phyloP scores from a whole-genome alignment of 2,113 vertebrate genomes.

The Craseonycteris thonglongyai region DNA sequence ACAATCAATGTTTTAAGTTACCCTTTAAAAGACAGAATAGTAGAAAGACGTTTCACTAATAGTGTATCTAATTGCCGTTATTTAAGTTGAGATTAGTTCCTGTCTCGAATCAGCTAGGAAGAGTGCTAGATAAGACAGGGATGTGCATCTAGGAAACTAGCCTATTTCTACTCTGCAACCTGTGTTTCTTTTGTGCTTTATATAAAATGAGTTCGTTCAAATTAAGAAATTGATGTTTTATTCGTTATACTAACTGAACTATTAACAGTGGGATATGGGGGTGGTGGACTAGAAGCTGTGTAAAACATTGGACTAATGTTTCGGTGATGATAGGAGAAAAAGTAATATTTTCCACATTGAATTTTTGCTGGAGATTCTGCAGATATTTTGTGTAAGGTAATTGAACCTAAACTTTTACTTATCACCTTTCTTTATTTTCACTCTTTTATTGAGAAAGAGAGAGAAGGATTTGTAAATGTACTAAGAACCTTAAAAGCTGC shows the following conservation, averaged over 20 bases:
- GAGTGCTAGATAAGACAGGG: neutral
- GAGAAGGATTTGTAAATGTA: neutral
- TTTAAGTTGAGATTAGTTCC: neutral
- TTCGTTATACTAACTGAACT: neutral
- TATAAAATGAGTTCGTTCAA: neutral
- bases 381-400: neutral
- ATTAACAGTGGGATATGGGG: neutral
- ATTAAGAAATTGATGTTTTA: neutral
- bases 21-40: neutral
- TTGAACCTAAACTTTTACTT: neutral
- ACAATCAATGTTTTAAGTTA: neutral
- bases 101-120: neutral
- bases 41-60: neutral
- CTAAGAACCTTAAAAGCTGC: slow-evolving; percentile 39
- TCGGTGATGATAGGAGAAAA: neutral
- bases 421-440: neutral
- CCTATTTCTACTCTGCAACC: neutral
- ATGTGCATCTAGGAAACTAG: neutral
- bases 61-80: neutral
- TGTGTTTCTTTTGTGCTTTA: neutral
- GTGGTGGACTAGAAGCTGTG: neutral
- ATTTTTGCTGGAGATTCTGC: neutral
- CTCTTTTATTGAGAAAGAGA: neutral
- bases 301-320: neutral
- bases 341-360: rapidly evolving